Conservation (phyloP, 2,888 invertebrate species). For the Agelastica alni region DNA sequence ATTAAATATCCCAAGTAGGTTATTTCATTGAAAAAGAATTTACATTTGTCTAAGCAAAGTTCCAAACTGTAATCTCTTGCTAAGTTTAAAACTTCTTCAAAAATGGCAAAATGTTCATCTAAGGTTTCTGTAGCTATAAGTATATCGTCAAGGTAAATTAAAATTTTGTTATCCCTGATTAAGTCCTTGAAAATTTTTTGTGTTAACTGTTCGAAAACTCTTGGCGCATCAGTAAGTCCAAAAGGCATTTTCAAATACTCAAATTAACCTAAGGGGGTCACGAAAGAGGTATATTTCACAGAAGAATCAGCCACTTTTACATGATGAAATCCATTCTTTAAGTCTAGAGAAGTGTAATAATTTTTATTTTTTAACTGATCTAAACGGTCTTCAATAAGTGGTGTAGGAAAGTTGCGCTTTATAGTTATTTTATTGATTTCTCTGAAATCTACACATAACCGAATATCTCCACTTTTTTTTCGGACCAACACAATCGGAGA, state of each 20-base stretch:
- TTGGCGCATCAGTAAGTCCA: constrained; percentile 10
- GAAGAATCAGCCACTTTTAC: constrained; percentile 37
- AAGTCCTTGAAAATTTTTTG: constrained; percentile 15
- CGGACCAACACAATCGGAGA: constrained; percentile 17
- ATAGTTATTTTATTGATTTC: constrained; percentile 39
- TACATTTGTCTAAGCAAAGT: constrained; percentile 11
- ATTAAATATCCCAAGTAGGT: constrained; percentile 18
- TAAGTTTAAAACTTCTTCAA: constrained; percentile 15
- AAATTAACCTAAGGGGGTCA: constrained; percentile 21
- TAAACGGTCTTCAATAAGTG: constrained; percentile 43
- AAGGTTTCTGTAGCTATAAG: constrained; percentile 23
- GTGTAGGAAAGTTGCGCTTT: constrained; percentile 40
- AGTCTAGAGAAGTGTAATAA: constrained; percentile 41
- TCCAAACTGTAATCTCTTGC: constrained; percentile 9
- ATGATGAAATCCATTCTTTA: constrained; percentile 40
- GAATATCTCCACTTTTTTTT: constrained; percentile 23
- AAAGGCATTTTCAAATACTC: constrained; percentile 26
- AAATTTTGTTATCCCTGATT: constrained; percentile 13
- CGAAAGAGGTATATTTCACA: constrained; percentile 37
- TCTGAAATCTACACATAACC: constrained; percentile 40
- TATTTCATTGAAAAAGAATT: constrained; percentile 4
- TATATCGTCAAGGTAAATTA: constrained; percentile 24
- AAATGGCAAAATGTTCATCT: constrained; percentile 14
- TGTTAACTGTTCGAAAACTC: constrained; percentile 12
- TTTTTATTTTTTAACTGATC: constrained; percentile 39